These are phyloP conservation scores for Ptyas mucosa DNA, from an alignment of 2,113 vertebrate genomes.

Conservation along the genomic window DNA sequence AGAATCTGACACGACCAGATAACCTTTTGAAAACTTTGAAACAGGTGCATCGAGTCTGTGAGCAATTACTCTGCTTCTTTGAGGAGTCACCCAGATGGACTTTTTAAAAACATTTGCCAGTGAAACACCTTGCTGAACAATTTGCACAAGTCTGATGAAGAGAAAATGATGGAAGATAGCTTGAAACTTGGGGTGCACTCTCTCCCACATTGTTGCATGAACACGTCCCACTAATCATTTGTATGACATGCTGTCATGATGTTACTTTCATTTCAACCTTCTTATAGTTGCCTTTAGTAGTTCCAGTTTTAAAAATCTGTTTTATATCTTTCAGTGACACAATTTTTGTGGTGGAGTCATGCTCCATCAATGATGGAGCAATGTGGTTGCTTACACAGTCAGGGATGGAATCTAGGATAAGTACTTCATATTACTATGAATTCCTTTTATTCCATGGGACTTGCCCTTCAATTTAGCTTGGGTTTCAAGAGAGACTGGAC, in stretches of 20 bases:
- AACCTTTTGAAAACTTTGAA: not conserved
- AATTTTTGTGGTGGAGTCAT: not conserved
- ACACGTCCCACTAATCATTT: not conserved
- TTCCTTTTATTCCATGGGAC: not conserved
- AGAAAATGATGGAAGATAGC: not conserved
- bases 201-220: not conserved
- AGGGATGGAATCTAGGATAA: not conserved
- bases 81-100: not conserved
- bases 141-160: not conserved
- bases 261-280: not conserved
- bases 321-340: not conserved
- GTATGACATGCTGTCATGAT: not conserved
- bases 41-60: not conserved
- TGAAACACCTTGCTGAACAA: not conserved
- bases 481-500: not conserved
- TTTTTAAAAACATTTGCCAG: not conserved
- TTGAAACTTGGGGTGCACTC: not conserved
- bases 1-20: not conserved
- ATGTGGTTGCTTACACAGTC: not conserved
- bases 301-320: not conserved
- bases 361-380: not conserved
- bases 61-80: not conserved
- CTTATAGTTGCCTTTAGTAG: not conserved
- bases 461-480: not conserved
- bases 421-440: not conserved